A percentile compares a stretch with the other conserved stretches of the same genome.
Evolutionary conservation across 2,888 invertebrate genomes (phyloP).

Genomic region (Seira ritae): DNA sequence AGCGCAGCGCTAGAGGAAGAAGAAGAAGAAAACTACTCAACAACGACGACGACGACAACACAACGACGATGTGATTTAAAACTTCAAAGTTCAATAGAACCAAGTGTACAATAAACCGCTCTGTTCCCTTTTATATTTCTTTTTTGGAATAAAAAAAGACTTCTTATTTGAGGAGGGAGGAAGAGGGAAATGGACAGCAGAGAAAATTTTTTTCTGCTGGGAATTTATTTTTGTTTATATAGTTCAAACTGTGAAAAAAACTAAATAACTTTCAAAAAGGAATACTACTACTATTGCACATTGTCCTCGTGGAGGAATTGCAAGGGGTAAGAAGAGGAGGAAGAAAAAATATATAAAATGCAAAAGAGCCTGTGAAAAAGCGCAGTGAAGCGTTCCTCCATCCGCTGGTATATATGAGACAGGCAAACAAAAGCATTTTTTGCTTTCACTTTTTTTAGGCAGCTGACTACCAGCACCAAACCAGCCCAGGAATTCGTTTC

Average conservation of each 20-base stretch:
- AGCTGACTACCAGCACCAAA: slow-evolving; percentile 40
- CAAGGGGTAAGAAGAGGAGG: slow-evolving; percentile 4
- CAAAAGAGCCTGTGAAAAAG: slow-evolving; percentile 36
- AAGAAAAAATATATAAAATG: no score
- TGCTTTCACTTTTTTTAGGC: slow-evolving; percentile 3
- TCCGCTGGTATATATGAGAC: background rate
- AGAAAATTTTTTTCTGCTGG: slow-evolving; percentile 15
- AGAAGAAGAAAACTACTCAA: background rate
- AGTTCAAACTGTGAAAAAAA: no score
- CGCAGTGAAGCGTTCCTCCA: background rate
- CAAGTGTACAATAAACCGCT: background rate
- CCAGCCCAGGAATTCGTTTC: background rate
- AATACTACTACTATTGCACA: no score
- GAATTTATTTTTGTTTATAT: slow-evolving; percentile 57
- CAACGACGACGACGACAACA: no score
- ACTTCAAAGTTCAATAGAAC: slow-evolving; percentile 48
- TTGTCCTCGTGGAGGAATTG: slow-evolving; percentile 1
- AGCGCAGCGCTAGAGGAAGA: background rate
- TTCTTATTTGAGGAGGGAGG: no score
- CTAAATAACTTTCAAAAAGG: slow-evolving; percentile 23
- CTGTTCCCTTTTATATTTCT: no score
- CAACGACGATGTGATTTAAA: slow-evolving; percentile 37
- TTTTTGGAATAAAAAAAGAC: no score
- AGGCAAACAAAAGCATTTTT: background rate
- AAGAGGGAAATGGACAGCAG: slow-evolving; percentile 26